phyloP scores from a whole-genome alignment of 2,797 vertebrate genomes.

The Rhinella marina region DNA sequence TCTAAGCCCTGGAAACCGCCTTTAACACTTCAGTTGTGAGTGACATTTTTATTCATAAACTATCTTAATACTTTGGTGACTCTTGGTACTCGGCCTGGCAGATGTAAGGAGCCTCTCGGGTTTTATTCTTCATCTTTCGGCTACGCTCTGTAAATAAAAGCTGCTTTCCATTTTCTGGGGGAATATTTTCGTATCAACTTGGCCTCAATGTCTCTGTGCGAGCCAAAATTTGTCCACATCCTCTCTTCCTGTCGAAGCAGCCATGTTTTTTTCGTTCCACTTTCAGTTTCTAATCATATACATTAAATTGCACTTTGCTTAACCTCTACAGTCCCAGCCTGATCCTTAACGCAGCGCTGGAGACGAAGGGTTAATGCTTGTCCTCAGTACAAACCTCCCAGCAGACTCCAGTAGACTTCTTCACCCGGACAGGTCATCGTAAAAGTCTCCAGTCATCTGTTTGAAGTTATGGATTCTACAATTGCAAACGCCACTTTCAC shows the following conservation, averaged over 20 bases:
- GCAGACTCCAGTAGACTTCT: slow-evolving; percentile 28
- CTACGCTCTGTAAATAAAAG: slow-evolving; percentile 37
- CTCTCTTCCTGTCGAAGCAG: slow-evolving; percentile 20
- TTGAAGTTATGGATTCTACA: slow-evolving; percentile 57
- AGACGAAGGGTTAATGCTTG: slow-evolving; percentile 43
- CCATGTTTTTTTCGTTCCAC: slow-evolving; percentile 28
- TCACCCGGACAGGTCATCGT: slow-evolving; percentile 51
- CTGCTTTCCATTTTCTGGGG: slow-evolving; percentile 39
- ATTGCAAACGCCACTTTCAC: slow-evolving; percentile 56
- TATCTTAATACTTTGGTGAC: background rate
- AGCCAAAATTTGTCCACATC: slow-evolving; percentile 42
- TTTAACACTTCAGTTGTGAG: background rate
- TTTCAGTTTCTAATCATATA: slow-evolving; percentile 39
- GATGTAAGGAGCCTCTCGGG: slow-evolving; percentile 24
- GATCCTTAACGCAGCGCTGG: background rate
- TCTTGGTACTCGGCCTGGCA: background rate
- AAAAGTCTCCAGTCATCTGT: slow-evolving; percentile 56
- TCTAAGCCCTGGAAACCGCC: too few relatives aligned
- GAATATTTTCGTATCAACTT: slow-evolving; percentile 36
- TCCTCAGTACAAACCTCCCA: slow-evolving; percentile 24
- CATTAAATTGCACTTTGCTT: slow-evolving; percentile 26
- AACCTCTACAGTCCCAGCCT: slow-evolving; percentile 17
- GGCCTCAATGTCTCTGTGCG: slow-evolving; percentile 20
- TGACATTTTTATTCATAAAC: background rate
- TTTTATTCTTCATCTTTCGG: slow-evolving; percentile 24